Evolutionary conservation across 2,797 vertebrate genomes (phyloP).

Genomic region (Spea hammondii): DNA sequence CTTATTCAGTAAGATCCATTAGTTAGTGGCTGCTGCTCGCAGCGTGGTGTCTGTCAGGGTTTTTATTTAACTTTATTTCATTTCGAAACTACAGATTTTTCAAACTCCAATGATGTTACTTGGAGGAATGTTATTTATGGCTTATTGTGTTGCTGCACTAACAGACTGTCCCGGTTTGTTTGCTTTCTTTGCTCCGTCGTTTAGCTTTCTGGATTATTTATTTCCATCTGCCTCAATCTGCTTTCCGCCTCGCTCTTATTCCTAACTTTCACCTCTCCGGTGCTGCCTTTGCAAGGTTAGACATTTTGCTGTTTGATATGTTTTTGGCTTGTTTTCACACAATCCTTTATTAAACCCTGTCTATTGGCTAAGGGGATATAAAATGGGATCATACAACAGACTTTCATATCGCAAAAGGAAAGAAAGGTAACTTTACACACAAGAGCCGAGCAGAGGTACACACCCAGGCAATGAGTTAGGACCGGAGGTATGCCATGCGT

Average conservation of each 20-base stretch:
- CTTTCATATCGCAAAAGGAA: no score
- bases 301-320: slow-evolving; percentile 58
- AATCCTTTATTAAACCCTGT: not conserved
- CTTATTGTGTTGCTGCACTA: slow-evolving; percentile 49
- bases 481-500: no score
- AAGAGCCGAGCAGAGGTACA: no score
- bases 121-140: not conserved
- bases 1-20: no score
- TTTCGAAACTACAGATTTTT: not conserved
- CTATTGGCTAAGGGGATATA: no score
- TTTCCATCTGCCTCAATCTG: slow-evolving; percentile 76
- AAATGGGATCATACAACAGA: no score
- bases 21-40: not conserved
- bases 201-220: slow-evolving; percentile 74
- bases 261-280: slow-evolving; percentile 71
- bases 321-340: not conserved
- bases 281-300: slow-evolving; percentile 69
- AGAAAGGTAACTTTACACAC: no score
- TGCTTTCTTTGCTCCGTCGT: slow-evolving; percentile 73
- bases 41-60: not conserved
- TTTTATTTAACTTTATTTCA: not conserved
- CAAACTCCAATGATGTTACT: not conserved
- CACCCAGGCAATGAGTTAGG: no score
- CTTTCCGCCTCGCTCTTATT: slow-evolving; percentile 76
- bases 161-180: slow-evolving; percentile 69